These are phyloP conservation scores for Pocillopora damicornis DNA, from an alignment of 64 coral and sea anemone species.

Conservation along the genomic window DNA sequence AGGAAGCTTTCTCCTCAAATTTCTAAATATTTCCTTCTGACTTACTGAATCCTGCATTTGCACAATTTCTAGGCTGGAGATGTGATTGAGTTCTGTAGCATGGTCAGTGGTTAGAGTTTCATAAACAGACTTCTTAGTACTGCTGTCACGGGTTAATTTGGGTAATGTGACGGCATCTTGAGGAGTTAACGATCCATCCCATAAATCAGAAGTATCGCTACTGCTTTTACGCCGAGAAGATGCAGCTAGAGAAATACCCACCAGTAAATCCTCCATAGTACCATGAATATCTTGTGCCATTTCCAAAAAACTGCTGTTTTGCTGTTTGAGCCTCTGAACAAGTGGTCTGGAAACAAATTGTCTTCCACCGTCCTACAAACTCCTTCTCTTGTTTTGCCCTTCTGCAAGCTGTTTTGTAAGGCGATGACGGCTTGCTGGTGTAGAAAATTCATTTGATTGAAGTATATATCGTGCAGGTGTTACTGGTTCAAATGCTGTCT, in stretches of 20 bases:
- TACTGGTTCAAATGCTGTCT: no score
- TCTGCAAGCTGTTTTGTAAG: constrained; percentile 11
- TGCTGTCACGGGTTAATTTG: neutral
- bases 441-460: no score
- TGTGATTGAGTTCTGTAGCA: constrained; percentile 32
- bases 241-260: neutral
- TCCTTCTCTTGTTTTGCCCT: neutral
- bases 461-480: no score
- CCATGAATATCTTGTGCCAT: neutral
- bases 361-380: neutral
- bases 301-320: neutral
- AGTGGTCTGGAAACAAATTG: constrained; percentile 16
- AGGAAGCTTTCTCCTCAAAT: constrained; percentile 31
- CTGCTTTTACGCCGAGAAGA: no score
- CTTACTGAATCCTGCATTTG: constrained; percentile 24
- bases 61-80: constrained; percentile 44
- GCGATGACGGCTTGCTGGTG: neutral
- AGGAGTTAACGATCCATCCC: constrained; percentile 14
- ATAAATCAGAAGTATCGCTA: neutral
- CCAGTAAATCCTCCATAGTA: neutral
- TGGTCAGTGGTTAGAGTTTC: constrained; percentile 16
- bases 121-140: constrained; percentile 27
- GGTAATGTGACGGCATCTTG: neutral
- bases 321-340: neutral
- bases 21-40: constrained; percentile 25